Percentiles rank a stretch among this genome's conserved stretches.
Evolutionary conservation across 2,888 invertebrate species (phyloP).

Genomic region (Folsomia manolachei): DNA sequence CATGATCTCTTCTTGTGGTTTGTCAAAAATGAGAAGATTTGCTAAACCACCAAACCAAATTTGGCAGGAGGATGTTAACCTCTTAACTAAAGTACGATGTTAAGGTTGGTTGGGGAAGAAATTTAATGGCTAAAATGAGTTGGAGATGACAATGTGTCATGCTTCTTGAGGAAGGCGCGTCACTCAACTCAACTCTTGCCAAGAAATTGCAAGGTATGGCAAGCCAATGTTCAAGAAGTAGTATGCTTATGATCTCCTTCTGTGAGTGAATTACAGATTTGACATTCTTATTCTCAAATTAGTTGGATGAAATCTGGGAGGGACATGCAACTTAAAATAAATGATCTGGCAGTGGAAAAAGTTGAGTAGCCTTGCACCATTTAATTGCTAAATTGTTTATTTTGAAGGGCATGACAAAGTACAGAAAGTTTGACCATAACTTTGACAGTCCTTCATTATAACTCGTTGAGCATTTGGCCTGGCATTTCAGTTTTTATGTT

Average conservation of each 20-base stretch:
- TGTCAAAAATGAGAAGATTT: background rate
- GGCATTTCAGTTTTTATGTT: background rate
- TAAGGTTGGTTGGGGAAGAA: background rate
- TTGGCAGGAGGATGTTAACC: background rate
- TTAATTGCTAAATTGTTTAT: no score
- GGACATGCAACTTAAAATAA: no score
- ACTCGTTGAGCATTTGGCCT: no score
- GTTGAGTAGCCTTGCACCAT: no score
- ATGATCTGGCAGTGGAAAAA: no score
- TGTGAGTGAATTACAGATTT: background rate
- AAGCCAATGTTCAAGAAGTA: background rate
- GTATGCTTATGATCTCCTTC: background rate
- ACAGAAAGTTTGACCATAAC: no score
- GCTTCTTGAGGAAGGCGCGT: background rate
- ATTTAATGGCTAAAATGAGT: background rate
- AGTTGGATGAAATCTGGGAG: no score
- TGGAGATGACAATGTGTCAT: background rate
- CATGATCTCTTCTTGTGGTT: no score
- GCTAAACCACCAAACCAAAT: background rate
- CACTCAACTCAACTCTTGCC: background rate
- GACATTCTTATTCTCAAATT: no score
- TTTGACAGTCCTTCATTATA: no score
- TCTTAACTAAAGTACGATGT: background rate
- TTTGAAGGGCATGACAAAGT: no score
- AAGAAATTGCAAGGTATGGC: background rate